Evolutionary conservation across 2,888 invertebrate genomes (phyloP), one percentile per base, ranked within the genome.

Genomic region (Diarsia rubi): DNA sequence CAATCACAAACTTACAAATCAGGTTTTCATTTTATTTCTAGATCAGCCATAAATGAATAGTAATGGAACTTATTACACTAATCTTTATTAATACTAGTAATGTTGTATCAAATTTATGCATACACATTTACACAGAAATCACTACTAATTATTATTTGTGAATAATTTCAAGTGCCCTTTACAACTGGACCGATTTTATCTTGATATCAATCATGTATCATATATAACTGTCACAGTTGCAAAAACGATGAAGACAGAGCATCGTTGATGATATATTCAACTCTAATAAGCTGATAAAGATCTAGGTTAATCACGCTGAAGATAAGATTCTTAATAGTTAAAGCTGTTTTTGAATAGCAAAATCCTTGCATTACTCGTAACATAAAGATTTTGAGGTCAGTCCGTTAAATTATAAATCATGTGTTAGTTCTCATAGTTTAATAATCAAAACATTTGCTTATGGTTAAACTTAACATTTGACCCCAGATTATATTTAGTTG

Each of bases 81-180:
- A 84, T 75, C 62, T 73, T 80, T 57, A 75, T 69, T 69, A 80
- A 62, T 71, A 66, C 63, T 69, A 74, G 45, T 74, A 72, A 82
- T 60, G 59, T 79, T 63, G 42, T 21, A 44, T 65, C 44, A 75
- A 72, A 74, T 79, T 70, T 80, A 84, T 73, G 62, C 73, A 31
- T 63, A 65, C 52, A 64, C 45, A 81, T 82, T 81, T 54, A 37
- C 82, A 78, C 78, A 75, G 68, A 75, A 69, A 76, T 76, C 44
- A 37, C 52, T 3, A 24, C 45, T 59, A 68, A 73, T 73, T 47
- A 65, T 73, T 54, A 78, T 71, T 75, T 52, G 69, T 49, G 27
- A 82, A 78, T 85, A 81, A 73, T 69, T 73, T 74, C 83, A 76
- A 82, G 72, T 76, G 79, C 68, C 68, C 83, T 85, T 84, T 84